Evolutionary conservation across 2,888 invertebrate genomes (phyloP).

Genomic region (Polyploca ridens): DNA sequence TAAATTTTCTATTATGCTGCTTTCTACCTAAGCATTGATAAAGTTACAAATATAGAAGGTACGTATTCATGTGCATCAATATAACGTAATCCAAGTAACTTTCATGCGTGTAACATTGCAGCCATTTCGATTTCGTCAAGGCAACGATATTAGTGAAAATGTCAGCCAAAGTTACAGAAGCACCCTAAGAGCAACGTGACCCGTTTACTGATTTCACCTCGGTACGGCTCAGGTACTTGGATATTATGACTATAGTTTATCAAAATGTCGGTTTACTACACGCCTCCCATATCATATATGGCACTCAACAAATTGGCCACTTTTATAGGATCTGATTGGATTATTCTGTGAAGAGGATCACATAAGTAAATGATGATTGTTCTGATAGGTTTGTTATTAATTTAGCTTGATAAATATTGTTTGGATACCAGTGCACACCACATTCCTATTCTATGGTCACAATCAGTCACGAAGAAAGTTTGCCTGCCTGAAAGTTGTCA

Average conservation of each 20-base stretch:
- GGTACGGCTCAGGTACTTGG: constrained; percentile 41
- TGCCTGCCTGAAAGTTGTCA: too few relatives aligned
- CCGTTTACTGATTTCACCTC: constrained; percentile 42
- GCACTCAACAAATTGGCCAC: constrained; percentile 69
- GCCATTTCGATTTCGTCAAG: constrained; percentile 52
- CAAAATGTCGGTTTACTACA: constrained; percentile 62
- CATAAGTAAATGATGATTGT: constrained; percentile 30
- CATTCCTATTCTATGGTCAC: too few relatives aligned
- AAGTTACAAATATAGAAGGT: too few relatives aligned
- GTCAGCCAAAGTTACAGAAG: constrained; percentile 64
- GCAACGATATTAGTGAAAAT: constrained; percentile 71
- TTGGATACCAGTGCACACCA: too few relatives aligned
- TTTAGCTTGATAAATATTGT: not conserved
- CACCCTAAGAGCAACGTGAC: constrained; percentile 43
- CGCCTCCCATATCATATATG: constrained; percentile 53
- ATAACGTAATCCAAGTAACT: not conserved
- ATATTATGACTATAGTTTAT: constrained; percentile 72
- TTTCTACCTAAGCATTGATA: too few relatives aligned
- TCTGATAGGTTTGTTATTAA: constrained; percentile 18
- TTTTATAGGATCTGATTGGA: constrained; percentile 55
- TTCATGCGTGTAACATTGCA: constrained; percentile 13
- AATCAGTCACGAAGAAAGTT: too few relatives aligned
- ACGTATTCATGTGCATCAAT: not conserved
- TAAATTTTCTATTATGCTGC: too few relatives aligned
- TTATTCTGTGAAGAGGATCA: constrained; percentile 51